A percentile compares a stretch with the other conserved stretches of the same genome.
Evolutionary conservation across 2,113 vertebrate species (phyloP).

Genomic region (Hepsetus odoe): DNA sequence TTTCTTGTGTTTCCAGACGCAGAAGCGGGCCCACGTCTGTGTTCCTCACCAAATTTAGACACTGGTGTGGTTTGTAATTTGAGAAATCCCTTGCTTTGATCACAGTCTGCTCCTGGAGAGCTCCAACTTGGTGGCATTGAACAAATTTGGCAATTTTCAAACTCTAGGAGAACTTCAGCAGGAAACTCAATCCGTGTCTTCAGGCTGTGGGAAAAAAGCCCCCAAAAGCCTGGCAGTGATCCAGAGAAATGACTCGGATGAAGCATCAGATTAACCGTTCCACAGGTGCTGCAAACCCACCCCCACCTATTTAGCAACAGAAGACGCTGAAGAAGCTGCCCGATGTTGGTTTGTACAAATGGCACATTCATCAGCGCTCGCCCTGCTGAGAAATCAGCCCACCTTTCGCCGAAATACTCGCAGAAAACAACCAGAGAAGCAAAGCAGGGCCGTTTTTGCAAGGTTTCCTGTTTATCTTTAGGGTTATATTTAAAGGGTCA

Average conservation of each 20-base stretch:
- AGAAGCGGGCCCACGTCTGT: background rate
- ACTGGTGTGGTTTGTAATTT: conserved; percentile 7
- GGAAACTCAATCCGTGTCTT: conserved; percentile 16
- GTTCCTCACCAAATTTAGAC: background rate
- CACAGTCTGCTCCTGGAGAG: background rate
- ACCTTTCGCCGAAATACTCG: background rate
- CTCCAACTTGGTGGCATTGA: background rate
- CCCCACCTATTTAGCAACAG: background rate
- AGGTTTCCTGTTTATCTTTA: conserved; percentile 60
- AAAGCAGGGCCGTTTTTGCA: conserved; percentile 42
- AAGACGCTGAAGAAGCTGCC: background rate
- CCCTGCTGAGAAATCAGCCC: too few relatives aligned
- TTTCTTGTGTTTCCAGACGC: too few relatives aligned
- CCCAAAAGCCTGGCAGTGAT: background rate
- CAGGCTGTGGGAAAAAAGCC: background rate
- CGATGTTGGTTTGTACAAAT: too few relatives aligned
- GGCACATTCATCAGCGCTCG: too few relatives aligned
- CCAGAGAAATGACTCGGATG: background rate
- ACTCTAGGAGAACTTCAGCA: conserved; percentile 3
- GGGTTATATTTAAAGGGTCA: conserved; percentile 51
- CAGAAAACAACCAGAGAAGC: background rate
- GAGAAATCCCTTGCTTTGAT: conserved; percentile 25
- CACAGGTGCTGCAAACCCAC: conserved; percentile 17
- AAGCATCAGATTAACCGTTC: background rate
- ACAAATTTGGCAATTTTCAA: conserved; percentile 11